Evolutionary conservation across 2,888 invertebrate genomes (phyloP), one percentile per base, ranked within the genome.

Genomic region (Loripinus fragilis): DNA sequence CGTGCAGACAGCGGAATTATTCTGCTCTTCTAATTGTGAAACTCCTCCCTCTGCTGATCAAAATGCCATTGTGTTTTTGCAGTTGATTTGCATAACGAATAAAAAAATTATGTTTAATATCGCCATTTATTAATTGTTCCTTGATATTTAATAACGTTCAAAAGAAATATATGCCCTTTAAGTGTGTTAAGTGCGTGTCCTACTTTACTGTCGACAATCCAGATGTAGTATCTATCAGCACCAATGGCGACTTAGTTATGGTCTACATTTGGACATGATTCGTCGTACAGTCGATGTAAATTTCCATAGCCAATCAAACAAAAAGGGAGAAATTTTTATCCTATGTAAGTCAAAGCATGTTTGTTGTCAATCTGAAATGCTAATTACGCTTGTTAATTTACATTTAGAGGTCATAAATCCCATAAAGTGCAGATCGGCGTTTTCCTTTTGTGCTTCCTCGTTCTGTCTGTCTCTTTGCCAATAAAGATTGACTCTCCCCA

Each of bases 231-330:
- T n/a, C 33, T 60, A 33, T 60, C 80, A 81, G 89, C 90, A 90
- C 91, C 91, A 91, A 91, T 91, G 87, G 90, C 79, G 87, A 85
- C 82, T 68, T 78, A 80, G 78, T 74, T 69, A 77, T 75, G 81
- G 78, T 78, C 78, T 78, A 80, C 83, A 87, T 88, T 88, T 76
- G 88, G 84, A 84, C 90, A 89, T 91, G 91, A 92, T 94, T 96
- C 96, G 95, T 95, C 96, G 96, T 95, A 96, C 96, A 96, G 96
- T 96, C 96, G 96, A 96, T 96, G 96, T 96, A 96, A 96, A 96
- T 91, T 91, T 91, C 87, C 90, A 89, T 89, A 92, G 91, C 97
- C 97, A 97, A 97, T 97, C 97, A 96, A 96, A 96, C 96, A 96
- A 95, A 95, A 83, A 81, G 77, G 95, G 95, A 81, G 83, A 81